Base-by-base conservation (phyloP, 2,797 vertebrate genomes). In the Tinamus major region DNA sequence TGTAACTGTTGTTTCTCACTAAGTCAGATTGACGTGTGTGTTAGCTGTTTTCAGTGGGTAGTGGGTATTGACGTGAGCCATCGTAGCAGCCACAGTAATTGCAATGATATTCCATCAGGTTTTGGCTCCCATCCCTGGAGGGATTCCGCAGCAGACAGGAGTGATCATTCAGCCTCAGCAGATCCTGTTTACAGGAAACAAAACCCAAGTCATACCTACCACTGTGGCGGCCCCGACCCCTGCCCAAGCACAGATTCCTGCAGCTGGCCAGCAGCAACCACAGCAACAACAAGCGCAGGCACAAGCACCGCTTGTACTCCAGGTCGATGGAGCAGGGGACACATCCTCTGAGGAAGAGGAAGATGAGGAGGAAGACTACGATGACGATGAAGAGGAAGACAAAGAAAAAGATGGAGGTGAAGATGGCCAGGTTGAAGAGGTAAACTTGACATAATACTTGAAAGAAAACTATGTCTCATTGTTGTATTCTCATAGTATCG, bases 161-260 rank as follows among this genome's bases (percentile, higher is more conserved):
- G 99, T 99, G 94, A 99, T 99, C 97, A 99, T 99, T 94, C 99
- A 99, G 97, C 99, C 99, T 9, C 99, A 99, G 96, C 99, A 99
- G 98, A 99, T 99, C 81, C 98, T 99, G 92, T 98, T 99, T 92
- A 98, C 99, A 80, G 99, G 99, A 96, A 99, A 99, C 97, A 99
- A 99, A 98, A 94, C 99, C 89, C 99, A 99, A 98, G 99, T 99
- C 89, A 97, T 97, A 91, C 90, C 44, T 90, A 98, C 98, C 19
- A 98, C 98, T 29, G 97, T 98, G 90, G 98, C 99, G 10, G 96
- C 98, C 10, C 96, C 98, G 23, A 98, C 98, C 96, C 96, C 98
- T 23, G 97, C 98, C 33, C 99, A 99, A 97, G 98, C 98, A 79
- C 99, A 98, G 95, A 98, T 98, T 79, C 96, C 91, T 77, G 97